Base-by-base conservation (phyloP, 2,888 invertebrate species). In the Diloba caeruleocephala region DNA sequence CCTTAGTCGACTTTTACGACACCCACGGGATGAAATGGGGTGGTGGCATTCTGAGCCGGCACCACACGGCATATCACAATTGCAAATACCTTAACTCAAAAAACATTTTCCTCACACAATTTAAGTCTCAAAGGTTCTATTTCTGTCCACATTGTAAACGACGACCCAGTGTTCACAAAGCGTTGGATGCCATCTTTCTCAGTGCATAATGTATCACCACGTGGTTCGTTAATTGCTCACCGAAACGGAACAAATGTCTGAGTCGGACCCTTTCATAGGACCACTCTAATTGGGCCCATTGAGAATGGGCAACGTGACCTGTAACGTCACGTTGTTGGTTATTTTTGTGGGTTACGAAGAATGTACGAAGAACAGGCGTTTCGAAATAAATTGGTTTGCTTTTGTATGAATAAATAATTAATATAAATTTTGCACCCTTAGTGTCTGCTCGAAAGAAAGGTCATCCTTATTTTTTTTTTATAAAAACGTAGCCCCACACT, bases 221-320 rank as follows among this genome's bases (percentile, higher is more conserved):
- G 71, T 65, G 64, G 59, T 71, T 81, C 83, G 81, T 84, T 83
- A 83, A 73, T 69, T 67, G 68, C 68, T 56, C 71, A 68, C 71
- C 50, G 61, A 59, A 55, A 61, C 65, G 72, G 57, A 74, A 74
- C 71, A 73, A 72, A 72, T 66, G 61, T 34, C 34, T 41, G 43
- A 36, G 59, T 17, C 38, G 31, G 29, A 54, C 56, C 69, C 64
- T 74, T 74, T 63, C 69, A 66, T 46, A 61, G 59, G 56, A 48
- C 59, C 51, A 42, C 57, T 71, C 78, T 87, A 88, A 88, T 88
- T 88, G 87, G 86, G 74, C 79, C 86, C 84, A 82, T 87, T 80
- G 87, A 83, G 82, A 76, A 61, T 57, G 63, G 52, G 68, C 72
- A 70, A 81, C 82, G 86, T 85, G 85, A 83, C 80, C 74, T 43